Evolutionary conservation across 2,888 invertebrate genomes (phyloP).

Genomic region (Fragum sueziense): DNA sequence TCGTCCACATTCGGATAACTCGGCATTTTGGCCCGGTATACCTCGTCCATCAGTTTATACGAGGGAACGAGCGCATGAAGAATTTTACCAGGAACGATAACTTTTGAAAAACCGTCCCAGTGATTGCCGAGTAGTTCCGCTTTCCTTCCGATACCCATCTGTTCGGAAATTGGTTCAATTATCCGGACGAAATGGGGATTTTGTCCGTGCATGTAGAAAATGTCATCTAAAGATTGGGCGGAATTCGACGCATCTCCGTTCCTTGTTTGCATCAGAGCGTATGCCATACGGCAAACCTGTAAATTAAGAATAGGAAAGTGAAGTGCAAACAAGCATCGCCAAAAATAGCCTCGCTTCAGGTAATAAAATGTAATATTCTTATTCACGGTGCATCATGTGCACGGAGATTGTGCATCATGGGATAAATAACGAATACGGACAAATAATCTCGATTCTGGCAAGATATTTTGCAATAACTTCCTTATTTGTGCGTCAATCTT

Average conservation of each 20-base stretch:
- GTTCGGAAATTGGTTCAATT: background rate
- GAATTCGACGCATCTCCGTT: slow-evolving; percentile 1
- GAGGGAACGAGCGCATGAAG: background rate
- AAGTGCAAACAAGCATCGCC: no score
- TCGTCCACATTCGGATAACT: background rate
- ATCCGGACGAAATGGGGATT: background rate
- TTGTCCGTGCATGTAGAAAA: slow-evolving; percentile 5
- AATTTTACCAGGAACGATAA: background rate
- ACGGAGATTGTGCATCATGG: no score
- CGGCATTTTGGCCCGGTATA: slow-evolving; percentile 12
- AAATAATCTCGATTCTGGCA: no score
- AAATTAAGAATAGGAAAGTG: background rate
- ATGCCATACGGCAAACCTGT: slow-evolving; percentile 3
- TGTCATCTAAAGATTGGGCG: background rate
- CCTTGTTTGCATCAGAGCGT: slow-evolving; percentile 2
- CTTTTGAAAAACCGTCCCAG: slow-evolving; percentile 1
- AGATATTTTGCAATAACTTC: no score
- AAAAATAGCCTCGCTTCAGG: no score
- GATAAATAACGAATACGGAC: no score
- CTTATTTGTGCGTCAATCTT: no score
- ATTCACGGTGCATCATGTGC: no score
- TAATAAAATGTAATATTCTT: no score
- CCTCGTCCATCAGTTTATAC: background rate
- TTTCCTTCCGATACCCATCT: background rate
- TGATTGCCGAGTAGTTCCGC: background rate